A percentile compares a stretch with the other conserved stretches of the same genome.
phyloP scores from a whole-genome alignment of 2,888 invertebrate genomes.

The Hirtodrosophila cameraria region DNA sequence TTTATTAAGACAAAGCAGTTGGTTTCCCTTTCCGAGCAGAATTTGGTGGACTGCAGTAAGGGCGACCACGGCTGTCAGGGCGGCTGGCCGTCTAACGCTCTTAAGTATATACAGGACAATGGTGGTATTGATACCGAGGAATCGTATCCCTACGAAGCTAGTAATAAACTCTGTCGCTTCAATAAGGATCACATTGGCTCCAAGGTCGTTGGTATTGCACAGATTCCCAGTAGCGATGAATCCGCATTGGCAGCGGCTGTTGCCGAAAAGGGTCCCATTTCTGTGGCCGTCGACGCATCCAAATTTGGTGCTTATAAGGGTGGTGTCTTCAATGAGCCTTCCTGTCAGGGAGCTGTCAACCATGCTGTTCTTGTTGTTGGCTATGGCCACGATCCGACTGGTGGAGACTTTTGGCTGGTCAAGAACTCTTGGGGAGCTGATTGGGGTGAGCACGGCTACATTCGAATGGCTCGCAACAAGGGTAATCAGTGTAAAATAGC shows the following conservation, averaged over 20 bases:
- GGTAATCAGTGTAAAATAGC: slow-evolving; percentile 27
- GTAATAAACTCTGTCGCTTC: slow-evolving; percentile 94
- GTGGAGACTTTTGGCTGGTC: slow-evolving; percentile 88
- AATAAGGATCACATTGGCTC: slow-evolving; percentile 87
- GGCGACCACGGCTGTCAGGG: slow-evolving; percentile 98
- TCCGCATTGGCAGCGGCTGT: slow-evolving; percentile 87
- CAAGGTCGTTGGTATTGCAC: slow-evolving; percentile 91
- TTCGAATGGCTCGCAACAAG: slow-evolving; percentile 89
- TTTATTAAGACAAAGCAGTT: not conserved
- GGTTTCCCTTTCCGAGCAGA: slow-evolving; percentile 21
- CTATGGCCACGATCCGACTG: slow-evolving; percentile 90
- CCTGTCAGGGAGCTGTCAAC: slow-evolving; percentile 92
- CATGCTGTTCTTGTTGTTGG: slow-evolving; percentile 96
- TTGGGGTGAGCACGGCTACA: slow-evolving; percentile 98
- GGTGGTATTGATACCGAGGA: slow-evolving; percentile 78
- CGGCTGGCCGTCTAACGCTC: slow-evolving; percentile 93
- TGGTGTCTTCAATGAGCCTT: slow-evolving; percentile 94
- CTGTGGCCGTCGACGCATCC: slow-evolving; percentile 94
- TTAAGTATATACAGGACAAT: slow-evolving; percentile 94
- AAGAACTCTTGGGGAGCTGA: slow-evolving; percentile 97
- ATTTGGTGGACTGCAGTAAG: slow-evolving; percentile 24
- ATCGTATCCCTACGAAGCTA: slow-evolving; percentile 91
- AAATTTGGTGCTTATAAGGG: slow-evolving; percentile 96
- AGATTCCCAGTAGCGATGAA: slow-evolving; percentile 89
- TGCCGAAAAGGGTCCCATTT: slow-evolving; percentile 94